phyloP scores from a whole-genome alignment of 1,140 invertebrate genomes.

The Pseudoatta argentina region DNA sequence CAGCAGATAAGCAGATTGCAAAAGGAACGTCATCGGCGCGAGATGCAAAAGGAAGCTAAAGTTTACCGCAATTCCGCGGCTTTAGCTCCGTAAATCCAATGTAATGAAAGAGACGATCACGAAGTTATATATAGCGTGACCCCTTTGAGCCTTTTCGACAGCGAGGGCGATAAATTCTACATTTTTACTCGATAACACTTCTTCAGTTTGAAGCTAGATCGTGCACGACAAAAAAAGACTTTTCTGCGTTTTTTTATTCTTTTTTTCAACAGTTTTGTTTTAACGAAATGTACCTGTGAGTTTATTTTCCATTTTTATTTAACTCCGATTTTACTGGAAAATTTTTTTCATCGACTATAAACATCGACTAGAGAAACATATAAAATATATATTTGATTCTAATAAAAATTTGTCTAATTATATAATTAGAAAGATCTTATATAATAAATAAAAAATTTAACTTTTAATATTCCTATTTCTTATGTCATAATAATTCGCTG shows the following conservation, averaged over 20 bases:
- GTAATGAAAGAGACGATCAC: conserved; percentile 55
- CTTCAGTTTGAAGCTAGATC: background rate
- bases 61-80: conserved; percentile 38
- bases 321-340: background rate
- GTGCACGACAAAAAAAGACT: background rate
- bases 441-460: background rate
- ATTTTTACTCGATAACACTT: conserved; percentile 40
- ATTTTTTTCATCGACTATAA: background rate
- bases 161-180: conserved; percentile 49
- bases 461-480: background rate
- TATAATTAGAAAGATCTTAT: background rate
- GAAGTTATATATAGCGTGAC: conserved; percentile 17
- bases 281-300: background rate
- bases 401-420: background rate
- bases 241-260: conserved; percentile 9
- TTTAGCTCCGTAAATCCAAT: conserved; percentile 32
- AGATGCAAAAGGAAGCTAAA: background rate
- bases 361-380: background rate
- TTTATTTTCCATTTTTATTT: background rate
- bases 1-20: background rate
- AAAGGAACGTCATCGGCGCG: conserved; percentile 6
- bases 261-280: conserved; percentile 2
- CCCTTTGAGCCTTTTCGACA: conserved; percentile 51
- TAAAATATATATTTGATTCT: background rate
- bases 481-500: background rate